Conservation (phyloP, 2,797 vertebrate genomes). For the Synaphobranchus kaupii region DNA sequence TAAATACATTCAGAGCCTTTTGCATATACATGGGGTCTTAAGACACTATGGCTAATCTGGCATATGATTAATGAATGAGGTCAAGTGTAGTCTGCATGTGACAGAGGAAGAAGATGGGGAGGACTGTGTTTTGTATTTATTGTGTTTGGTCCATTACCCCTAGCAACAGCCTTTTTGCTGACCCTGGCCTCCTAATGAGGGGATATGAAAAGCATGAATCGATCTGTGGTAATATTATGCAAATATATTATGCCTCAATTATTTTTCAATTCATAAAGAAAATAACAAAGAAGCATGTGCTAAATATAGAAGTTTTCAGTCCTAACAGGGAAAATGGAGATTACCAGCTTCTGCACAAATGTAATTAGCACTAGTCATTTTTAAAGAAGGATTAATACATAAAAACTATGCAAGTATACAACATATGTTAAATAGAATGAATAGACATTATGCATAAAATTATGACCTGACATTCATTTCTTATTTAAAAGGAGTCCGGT, state of each 20-base stretch:
- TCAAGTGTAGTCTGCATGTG: not conserved
- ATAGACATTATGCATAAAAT: not conserved
- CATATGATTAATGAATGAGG: not conserved
- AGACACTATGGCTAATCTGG: not conserved
- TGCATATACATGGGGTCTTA: not conserved
- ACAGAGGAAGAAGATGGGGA: not conserved
- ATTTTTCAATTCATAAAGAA: not conserved
- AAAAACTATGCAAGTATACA: not conserved
- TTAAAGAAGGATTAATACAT: not conserved
- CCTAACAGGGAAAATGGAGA: not conserved
- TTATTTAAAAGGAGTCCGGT: not conserved
- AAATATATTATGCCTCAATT: not conserved
- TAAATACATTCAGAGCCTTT: not conserved
- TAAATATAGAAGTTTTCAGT: not conserved
- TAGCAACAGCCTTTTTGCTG: not conserved
- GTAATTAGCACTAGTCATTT: not conserved
- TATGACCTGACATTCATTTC: not conserved
- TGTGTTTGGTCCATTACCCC: not conserved
- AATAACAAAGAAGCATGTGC: not conserved
- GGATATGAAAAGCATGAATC: not conserved
- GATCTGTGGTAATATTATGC: not conserved
- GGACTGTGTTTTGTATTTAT: slow-evolving; percentile 1
- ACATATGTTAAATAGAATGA: not conserved
- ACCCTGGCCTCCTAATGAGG: not conserved
- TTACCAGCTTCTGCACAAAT: not conserved